These are phyloP conservation scores for Brachyhypopomus gauderio DNA, from an alignment of 2,113 vertebrate genomes.

Conservation along the genomic window DNA sequence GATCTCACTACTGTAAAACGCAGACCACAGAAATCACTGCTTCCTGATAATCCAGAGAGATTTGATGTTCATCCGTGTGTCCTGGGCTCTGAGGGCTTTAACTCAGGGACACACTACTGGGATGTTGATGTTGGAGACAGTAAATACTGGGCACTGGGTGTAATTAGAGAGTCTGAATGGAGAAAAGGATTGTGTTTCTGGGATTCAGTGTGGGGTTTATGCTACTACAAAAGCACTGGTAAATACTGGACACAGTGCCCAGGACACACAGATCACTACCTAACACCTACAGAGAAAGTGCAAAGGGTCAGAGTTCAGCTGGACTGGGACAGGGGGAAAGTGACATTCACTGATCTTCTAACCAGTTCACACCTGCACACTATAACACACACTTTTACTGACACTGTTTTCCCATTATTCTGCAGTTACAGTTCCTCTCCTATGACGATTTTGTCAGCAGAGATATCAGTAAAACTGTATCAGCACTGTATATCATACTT, in stretches of 20 bases:
- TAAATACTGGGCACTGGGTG: not conserved
- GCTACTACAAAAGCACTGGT: not conserved
- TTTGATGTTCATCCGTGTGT: not conserved
- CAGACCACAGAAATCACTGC: not conserved
- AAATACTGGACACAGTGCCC: not conserved
- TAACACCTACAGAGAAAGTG: not conserved
- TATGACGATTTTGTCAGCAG: not conserved
- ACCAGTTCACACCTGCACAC: conserved; percentile 2
- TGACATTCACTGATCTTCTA: conserved; percentile 28
- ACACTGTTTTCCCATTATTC: conserved; percentile 18
- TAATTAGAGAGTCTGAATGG: not conserved
- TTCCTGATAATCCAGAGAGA: conserved; percentile 20
- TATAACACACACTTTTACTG: conserved; percentile 16
- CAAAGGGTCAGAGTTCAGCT: conserved; percentile 16
- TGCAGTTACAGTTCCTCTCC: not conserved
- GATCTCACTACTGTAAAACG: conserved; percentile 6
- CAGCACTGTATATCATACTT: not conserved
- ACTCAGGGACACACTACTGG: conserved; percentile 17
- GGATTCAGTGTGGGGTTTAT: not conserved
- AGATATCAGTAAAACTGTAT: not conserved
- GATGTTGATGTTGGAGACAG: conserved; percentile 20
- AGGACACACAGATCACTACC: not conserved
- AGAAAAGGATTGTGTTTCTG: not conserved
- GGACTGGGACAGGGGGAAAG: conserved; percentile 14
- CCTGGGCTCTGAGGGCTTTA: conserved; percentile 19